phyloP scores from a whole-genome alignment of 2,888 invertebrate species.

The Brachyptera putata region DNA sequence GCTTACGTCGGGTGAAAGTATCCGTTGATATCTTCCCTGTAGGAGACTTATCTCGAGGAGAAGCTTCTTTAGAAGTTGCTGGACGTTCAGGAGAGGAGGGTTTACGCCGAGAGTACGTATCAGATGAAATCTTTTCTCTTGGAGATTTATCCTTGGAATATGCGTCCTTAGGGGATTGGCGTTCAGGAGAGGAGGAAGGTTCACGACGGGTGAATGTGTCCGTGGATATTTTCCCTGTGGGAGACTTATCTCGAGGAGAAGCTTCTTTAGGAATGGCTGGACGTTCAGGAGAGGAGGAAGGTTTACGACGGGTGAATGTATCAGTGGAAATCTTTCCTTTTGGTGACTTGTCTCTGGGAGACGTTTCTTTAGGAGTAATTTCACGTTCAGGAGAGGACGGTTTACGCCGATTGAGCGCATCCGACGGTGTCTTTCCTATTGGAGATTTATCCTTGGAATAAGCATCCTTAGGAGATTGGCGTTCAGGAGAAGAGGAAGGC shows the following conservation, averaged over 20 bases:
- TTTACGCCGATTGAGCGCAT: background rate
- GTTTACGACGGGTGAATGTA: slow-evolving; percentile 1
- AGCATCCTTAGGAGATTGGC: background rate
- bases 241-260: background rate
- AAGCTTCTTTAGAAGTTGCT: slow-evolving; percentile 2
- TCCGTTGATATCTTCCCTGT: slow-evolving; percentile 19
- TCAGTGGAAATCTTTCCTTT: slow-evolving; percentile 16
- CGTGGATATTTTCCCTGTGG: background rate
- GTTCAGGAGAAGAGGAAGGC: background rate
- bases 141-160: slow-evolving; percentile 11
- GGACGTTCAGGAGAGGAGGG: slow-evolving; percentile 10
- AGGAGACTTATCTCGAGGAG: slow-evolving; percentile 1
- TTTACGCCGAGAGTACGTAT: background rate
- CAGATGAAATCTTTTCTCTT: background rate
- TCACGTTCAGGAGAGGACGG: background rate
- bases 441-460: background rate
- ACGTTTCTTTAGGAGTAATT: slow-evolving; percentile 6
- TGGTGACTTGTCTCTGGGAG: background rate
- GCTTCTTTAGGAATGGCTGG: background rate
- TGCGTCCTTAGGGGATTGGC: background rate
- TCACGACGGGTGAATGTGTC: background rate
- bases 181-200: background rate
- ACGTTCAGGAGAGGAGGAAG: slow-evolving; percentile 18
- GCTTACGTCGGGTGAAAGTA: slow-evolving; percentile 11
- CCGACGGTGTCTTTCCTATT: background rate